Evolutionary conservation across 2,797 vertebrate species (phyloP), one percentile per base, ranked within the genome.

Genomic region (Esox lucius): DNA sequence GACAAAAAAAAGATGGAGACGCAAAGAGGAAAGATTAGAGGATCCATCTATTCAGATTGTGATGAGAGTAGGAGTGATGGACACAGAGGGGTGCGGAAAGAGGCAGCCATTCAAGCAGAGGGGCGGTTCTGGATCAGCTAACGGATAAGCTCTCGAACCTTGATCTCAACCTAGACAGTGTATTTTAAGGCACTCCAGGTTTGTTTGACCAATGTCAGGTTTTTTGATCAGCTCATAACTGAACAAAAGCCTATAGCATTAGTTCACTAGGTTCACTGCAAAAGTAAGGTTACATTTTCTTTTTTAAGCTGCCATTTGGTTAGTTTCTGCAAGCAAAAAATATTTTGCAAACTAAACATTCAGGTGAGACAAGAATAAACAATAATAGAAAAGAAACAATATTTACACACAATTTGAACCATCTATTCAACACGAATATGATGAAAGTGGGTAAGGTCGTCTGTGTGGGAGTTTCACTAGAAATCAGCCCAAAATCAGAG

Each of bases 101-200:
- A 16, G 24, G 35, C 8, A 15, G 56, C n/a, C 9, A 16, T 59
- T 39, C n/a, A 24, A 71, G 31, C 35, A 17, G 74, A 73, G 83
- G 73, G 39, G 71, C 70, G 82, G 78, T 85, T 76, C 75, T 6
- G 68, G 68, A 75, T 62, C 59, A 77, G 68, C 74, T 75, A 82
- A 90, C 89, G 85, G 75, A 90, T 88, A 82, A 59, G 3, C 28
- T 73, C 49, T 16, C 49, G 17, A 51, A 24, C 22, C 59, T n/a
- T 12, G 12, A 62, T 9, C 24, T 62, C 1, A 62, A 61, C 68
- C 24, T 9, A 70, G 46, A 51, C 46, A 46, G 22, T 39, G 46
- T 26, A 46, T 48, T 13, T 22, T 68, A 22, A 24, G 13, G 62
- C 9, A 62, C 59, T 62, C 56, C 24, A n/a, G 24, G 24, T 22